These are phyloP conservation scores for Timandra comae DNA, from an alignment of 2,888 invertebrate species.

Conservation along the genomic window DNA sequence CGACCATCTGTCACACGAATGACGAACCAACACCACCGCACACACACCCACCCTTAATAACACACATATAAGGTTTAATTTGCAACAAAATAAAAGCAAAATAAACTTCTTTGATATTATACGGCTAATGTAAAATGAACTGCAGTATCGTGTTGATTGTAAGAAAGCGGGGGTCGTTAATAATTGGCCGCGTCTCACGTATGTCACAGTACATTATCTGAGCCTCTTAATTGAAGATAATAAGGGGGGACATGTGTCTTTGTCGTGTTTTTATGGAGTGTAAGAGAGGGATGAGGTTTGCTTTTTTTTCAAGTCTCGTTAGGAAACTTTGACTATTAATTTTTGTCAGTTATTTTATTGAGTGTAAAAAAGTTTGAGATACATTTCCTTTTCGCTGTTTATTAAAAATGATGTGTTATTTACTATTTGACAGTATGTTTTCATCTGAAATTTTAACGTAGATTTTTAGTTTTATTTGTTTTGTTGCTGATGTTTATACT, in stretches of 20 bases:
- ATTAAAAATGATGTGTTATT: slow-evolving; percentile 9
- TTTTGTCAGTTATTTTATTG: slow-evolving; percentile 44
- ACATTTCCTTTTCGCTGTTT: slow-evolving; percentile 12
- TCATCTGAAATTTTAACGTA: slow-evolving; percentile 10
- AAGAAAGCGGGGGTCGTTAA: slow-evolving; percentile 34
- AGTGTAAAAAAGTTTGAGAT: slow-evolving; percentile 18
- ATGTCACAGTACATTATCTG: slow-evolving; percentile 71
- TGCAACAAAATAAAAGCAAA: slow-evolving; percentile 22
- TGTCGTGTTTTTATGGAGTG: slow-evolving; percentile 72
- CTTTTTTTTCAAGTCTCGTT: slow-evolving; percentile 59
- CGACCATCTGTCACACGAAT: slow-evolving; percentile 55
- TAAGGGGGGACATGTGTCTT: slow-evolving; percentile 73
- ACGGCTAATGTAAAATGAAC: slow-evolving; percentile 39
- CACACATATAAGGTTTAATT: slow-evolving; percentile 22
- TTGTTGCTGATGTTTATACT: no score
- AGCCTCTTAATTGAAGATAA: slow-evolving; percentile 75
- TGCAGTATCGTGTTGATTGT: slow-evolving; percentile 12
- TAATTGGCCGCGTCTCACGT: slow-evolving; percentile 38
- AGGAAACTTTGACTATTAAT: slow-evolving; percentile 52
- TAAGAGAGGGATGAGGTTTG: slow-evolving; percentile 59
- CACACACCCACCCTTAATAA: slow-evolving; percentile 11
- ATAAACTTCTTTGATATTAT: slow-evolving; percentile 34
- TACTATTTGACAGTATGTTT: slow-evolving; percentile 13
- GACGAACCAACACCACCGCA: slow-evolving; percentile 27
- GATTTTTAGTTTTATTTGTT: no score